phyloP scores from a whole-genome alignment of 2,113 vertebrate genomes.

The Galeopterus variegatus region DNA sequence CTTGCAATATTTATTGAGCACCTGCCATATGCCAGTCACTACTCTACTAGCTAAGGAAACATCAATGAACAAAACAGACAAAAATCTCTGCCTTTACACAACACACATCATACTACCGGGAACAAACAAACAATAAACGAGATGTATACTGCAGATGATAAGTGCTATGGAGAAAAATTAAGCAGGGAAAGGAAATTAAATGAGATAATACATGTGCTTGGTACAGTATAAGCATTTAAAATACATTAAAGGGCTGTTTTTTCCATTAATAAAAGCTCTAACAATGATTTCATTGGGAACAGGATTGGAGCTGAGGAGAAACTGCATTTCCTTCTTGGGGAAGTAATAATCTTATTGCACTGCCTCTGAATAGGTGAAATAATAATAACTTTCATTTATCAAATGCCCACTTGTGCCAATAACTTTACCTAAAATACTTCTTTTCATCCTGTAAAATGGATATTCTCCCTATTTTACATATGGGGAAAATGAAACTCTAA shows the following conservation, averaged over 20 bases:
- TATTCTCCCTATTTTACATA: slow-evolving; percentile 48
- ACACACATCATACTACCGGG: neutral
- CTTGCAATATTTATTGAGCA: neutral
- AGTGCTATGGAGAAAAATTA: slow-evolving; percentile 34
- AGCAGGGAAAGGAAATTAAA: slow-evolving; percentile 1
- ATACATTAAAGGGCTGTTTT: neutral
- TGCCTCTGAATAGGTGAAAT: slow-evolving; percentile 45
- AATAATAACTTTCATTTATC: slow-evolving; percentile 57
- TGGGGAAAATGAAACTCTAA: neutral
- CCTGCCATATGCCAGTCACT: neutral
- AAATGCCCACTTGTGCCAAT: slow-evolving; percentile 17
- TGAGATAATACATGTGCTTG: neutral
- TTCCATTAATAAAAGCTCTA: slow-evolving; percentile 44
- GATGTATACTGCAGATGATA: slow-evolving; percentile 12
- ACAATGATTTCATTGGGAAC: slow-evolving; percentile 52
- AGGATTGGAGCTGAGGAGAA: slow-evolving; percentile 24
- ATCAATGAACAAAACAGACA: slow-evolving; percentile 16
- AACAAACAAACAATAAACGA: slow-evolving; percentile 37
- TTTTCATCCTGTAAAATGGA: slow-evolving; percentile 33
- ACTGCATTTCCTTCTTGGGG: slow-evolving; percentile 17
- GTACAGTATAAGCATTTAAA: slow-evolving; percentile 41
- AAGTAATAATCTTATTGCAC: slow-evolving; percentile 48
- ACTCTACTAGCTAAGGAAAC: slow-evolving; percentile 17
- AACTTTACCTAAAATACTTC: slow-evolving; percentile 54
- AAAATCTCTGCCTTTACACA: neutral